Evolutionary conservation across 2,888 invertebrate genomes (phyloP).

Genomic region (Hemithea aestivaria): DNA sequence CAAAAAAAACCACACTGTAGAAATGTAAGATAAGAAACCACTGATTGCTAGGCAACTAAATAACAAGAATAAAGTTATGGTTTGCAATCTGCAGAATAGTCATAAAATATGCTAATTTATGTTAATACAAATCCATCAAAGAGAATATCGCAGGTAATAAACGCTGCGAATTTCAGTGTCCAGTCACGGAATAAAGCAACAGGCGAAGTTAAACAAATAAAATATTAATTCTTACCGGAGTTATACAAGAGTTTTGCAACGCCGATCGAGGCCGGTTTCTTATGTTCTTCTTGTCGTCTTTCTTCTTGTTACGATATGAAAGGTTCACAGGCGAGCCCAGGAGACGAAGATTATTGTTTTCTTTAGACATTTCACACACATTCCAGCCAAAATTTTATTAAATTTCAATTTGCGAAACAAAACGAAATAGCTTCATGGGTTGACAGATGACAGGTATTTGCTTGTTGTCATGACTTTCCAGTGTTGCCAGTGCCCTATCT

Average conservation of each 20-base stretch:
- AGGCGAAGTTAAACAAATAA: too few species aligned
- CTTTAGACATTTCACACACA: conserved; percentile 69
- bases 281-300: conserved; percentile 60
- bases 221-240: conserved; percentile 46
- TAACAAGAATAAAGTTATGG: too few species aligned
- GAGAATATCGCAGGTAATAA: not conserved
- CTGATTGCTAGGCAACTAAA: conserved; percentile 7
- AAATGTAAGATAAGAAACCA: not conserved
- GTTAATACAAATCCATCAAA: not conserved
- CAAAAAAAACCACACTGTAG: too few species aligned
- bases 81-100: too few species aligned
- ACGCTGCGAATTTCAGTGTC: not conserved
- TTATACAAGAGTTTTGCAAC: conserved; percentile 56
- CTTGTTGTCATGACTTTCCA: conserved; percentile 43
- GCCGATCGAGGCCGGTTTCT: conserved; percentile 66
- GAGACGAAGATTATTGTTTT: conserved; percentile 62
- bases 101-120: conserved; percentile 4
- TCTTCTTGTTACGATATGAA: conserved; percentile 63
- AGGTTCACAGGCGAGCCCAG: conserved; percentile 71
- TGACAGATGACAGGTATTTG: conserved; percentile 20
- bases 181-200: too few species aligned
- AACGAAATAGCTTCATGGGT: conserved; percentile 7
- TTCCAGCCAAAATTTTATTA: conserved; percentile 28
- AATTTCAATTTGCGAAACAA: conserved; percentile 1
- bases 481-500: too few species aligned